These are phyloP conservation scores for Mactromeris polynyma DNA, from an alignment of 2,888 invertebrate species.

Conservation along the genomic window DNA sequence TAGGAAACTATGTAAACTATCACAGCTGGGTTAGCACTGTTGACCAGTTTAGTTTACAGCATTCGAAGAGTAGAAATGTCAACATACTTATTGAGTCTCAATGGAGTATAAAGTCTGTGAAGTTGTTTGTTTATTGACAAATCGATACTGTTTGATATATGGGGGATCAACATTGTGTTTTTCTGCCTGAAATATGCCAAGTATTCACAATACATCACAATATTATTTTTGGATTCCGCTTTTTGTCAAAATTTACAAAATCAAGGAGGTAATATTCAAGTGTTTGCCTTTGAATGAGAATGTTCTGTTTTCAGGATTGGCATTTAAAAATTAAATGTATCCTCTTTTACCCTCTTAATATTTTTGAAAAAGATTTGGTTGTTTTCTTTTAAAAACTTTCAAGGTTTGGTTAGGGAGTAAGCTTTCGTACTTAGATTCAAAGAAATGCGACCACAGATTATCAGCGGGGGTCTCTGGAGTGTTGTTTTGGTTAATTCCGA, in stretches of 20 bases:
- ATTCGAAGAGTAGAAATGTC: not conserved
- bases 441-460: not conserved
- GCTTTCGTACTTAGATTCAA: not conserved
- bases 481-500: too few relatives aligned
- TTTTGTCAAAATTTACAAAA: not conserved
- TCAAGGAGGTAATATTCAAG: not conserved
- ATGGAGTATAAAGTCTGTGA: not conserved
- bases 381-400: not conserved
- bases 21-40: too few relatives aligned
- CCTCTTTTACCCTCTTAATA: not conserved
- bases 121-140: not conserved
- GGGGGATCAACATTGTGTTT: not conserved
- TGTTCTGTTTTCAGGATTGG: not conserved
- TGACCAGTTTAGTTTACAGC: not conserved
- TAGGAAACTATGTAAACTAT: too few relatives aligned
- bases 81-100: not conserved
- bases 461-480: not conserved
- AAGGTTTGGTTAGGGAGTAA: not conserved
- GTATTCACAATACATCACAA: not conserved
- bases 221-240: not conserved
- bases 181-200: not conserved
- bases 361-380: not conserved
- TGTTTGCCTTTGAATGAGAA: not conserved
- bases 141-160: not conserved
- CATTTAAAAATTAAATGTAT: not conserved